Evolutionary conservation across 2,888 invertebrate species (phyloP).

Genomic region (Anoncus sp.): DNA sequence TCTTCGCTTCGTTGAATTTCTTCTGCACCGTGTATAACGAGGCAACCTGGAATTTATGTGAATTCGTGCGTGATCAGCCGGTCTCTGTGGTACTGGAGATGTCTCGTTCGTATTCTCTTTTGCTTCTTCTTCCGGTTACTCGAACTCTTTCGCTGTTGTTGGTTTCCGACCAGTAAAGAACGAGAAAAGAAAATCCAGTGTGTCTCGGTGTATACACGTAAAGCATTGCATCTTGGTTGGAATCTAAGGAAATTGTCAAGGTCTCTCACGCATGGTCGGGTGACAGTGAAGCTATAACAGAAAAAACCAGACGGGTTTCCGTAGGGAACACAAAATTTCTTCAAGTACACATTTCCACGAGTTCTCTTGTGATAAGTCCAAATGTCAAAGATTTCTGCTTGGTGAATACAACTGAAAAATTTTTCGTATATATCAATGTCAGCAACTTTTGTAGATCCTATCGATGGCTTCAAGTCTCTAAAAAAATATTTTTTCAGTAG

Average conservation of each 20-base stretch:
- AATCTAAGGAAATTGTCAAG: constrained; percentile 40
- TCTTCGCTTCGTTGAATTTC: constrained; percentile 28
- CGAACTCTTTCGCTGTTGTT: background rate
- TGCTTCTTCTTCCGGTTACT: background rate
- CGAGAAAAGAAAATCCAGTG: constrained; percentile 13
- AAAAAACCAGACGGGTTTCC: constrained; percentile 35
- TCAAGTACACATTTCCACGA: constrained; percentile 2
- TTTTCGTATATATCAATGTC: constrained; percentile 14
- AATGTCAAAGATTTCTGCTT: constrained; percentile 17
- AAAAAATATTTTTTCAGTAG: too few relatives aligned
- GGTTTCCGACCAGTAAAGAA: constrained; percentile 15
- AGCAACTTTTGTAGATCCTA: background rate
- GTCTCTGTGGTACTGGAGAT: constrained; percentile 10
- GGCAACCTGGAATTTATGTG: constrained; percentile 49
- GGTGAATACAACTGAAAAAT: constrained; percentile 22
- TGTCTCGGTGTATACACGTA: constrained; percentile 7
- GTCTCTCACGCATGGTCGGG: constrained; percentile 15
- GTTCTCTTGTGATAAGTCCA: constrained; percentile 24
- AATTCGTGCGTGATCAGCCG: constrained; percentile 47
- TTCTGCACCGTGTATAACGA: constrained; percentile 32
- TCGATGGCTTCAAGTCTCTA: background rate
- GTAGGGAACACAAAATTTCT: constrained; percentile 38
- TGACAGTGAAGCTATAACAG: constrained; percentile 1
- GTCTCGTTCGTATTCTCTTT: constrained; percentile 13
- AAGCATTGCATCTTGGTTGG: constrained; percentile 30